Evolutionary conservation across 2,888 invertebrate genomes (phyloP).

Genomic region (Oscheius sp.): DNA sequence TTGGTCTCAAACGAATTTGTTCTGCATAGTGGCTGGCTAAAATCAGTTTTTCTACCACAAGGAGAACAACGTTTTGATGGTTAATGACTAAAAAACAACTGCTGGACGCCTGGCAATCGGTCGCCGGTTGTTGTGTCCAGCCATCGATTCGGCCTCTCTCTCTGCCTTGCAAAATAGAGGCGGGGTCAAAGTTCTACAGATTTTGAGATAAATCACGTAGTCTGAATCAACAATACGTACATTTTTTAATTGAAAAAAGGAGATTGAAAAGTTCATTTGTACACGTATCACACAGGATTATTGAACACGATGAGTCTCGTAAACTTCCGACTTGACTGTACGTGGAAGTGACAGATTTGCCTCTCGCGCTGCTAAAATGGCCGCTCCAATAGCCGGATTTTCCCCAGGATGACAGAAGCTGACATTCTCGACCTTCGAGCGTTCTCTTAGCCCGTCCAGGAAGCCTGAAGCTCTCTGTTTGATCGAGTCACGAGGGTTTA

Average conservation of each 20-base stretch:
- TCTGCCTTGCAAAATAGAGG: neutral
- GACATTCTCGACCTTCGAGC: constrained; percentile 40
- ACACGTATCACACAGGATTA: neutral
- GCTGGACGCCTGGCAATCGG: neutral
- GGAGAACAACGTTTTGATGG: neutral
- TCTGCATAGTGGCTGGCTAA: too few species aligned
- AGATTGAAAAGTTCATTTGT: neutral
- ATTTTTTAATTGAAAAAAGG: neutral
- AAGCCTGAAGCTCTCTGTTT: constrained; percentile 41
- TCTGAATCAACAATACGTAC: neutral
- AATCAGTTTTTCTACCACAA: too few species aligned
- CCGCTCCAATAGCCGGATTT: constrained; percentile 57
- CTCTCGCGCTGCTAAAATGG: constrained; percentile 50
- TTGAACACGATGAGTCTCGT: constrained; percentile 14
- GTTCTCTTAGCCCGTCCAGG: constrained; percentile 30
- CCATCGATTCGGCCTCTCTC: constrained; percentile 5
- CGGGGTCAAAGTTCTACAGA: neutral
- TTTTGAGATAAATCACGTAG: constrained; percentile 30
- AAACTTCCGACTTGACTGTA: constrained; percentile 7
- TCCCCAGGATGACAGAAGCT: constrained; percentile 49
- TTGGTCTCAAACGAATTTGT: too few species aligned
- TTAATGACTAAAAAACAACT: constrained; percentile 7
- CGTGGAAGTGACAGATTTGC: constrained; percentile 1
- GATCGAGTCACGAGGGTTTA: too few species aligned
- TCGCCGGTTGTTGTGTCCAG: constrained; percentile 2